A percentile compares a stretch with the other conserved stretches of the same genome.
phyloP scores from a whole-genome alignment of 2,888 invertebrate species.

The Ectobius pallidus region DNA sequence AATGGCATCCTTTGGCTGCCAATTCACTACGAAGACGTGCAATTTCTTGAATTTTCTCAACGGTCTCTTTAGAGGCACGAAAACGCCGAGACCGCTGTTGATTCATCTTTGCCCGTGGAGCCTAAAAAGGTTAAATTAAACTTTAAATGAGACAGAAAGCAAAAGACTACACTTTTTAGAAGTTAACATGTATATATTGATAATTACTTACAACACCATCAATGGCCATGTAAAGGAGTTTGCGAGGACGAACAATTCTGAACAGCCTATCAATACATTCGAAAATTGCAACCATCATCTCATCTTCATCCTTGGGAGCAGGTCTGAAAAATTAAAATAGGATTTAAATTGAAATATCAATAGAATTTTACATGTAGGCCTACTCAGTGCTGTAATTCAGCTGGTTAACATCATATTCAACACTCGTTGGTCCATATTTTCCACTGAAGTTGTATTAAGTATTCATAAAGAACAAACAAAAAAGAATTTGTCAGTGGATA shows the following conservation, averaged over 20 bases:
- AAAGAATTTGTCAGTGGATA: too few relatives aligned
- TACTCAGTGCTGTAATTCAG: too few relatives aligned
- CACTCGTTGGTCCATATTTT: too few relatives aligned
- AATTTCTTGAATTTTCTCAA: constrained; percentile 87
- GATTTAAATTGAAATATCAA: neutral
- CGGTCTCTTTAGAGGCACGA: constrained; percentile 93
- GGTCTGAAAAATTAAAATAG: constrained; percentile 60
- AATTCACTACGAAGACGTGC: constrained; percentile 78
- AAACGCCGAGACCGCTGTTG: constrained; percentile 97
- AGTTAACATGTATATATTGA: too few relatives aligned
- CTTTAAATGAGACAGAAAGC: too few relatives aligned
- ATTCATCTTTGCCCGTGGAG: constrained; percentile 99
- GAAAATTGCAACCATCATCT: constrained; percentile 99
- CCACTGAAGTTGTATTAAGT: too few relatives aligned
- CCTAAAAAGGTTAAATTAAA: too few relatives aligned
- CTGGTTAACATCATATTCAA: too few relatives aligned
- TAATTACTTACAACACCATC: constrained; percentile 93
- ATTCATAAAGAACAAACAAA: too few relatives aligned
- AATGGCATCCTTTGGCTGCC: constrained; percentile 69
- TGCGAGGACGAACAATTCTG: constrained; percentile 89
- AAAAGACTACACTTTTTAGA: too few relatives aligned
- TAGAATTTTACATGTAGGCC: too few relatives aligned
- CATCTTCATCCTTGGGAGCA: constrained; percentile 97
- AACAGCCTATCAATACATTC: constrained; percentile 97
- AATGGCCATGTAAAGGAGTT: constrained; percentile 97